Evolutionary conservation across 2,113 vertebrate genomes (phyloP).

Genomic region (Misgurnus mizolepis): DNA sequence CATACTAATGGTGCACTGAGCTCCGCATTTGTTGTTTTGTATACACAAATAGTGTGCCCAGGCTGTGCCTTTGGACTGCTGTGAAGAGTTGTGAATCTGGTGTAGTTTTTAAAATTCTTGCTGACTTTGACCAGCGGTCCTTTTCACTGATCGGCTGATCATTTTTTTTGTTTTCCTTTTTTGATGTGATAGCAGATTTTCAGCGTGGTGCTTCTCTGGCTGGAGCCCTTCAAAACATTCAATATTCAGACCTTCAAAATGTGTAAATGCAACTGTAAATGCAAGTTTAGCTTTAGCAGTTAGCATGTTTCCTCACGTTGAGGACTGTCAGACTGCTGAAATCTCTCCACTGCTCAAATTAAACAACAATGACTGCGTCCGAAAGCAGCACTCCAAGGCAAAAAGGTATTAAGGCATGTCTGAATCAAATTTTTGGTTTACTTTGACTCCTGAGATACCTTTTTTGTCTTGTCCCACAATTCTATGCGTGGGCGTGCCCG

Average conservation of each 20-base stretch:
- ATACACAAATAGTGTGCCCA: constrained; percentile 16
- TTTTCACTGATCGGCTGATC: constrained; percentile 28
- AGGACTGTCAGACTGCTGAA: too few species aligned
- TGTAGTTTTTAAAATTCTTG: constrained; percentile 38
- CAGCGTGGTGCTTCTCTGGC: constrained; percentile 10
- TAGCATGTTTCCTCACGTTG: too few species aligned
- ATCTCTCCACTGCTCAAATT: too few species aligned
- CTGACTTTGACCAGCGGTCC: constrained; percentile 34
- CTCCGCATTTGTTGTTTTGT: background rate
- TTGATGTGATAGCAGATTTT: constrained; percentile 31
- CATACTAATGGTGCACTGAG: background rate
- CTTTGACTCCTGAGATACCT: too few species aligned
- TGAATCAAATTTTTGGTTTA: too few species aligned
- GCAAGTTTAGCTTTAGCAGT: background rate
- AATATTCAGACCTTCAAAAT: constrained; percentile 5
- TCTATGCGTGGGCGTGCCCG: too few species aligned
- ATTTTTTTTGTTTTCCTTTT: constrained; percentile 33
- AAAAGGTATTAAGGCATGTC: too few species aligned
- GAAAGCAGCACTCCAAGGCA: too few species aligned
- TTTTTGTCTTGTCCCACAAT: too few species aligned
- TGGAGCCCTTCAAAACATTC: constrained; percentile 7
- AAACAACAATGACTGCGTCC: too few species aligned
- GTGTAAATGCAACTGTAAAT: constrained; percentile 2
- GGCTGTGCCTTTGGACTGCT: background rate
- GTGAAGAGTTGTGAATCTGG: background rate